Evolutionary conservation across 2,113 vertebrate species (phyloP).

Genomic region (Melanerpes aurifrons): DNA sequence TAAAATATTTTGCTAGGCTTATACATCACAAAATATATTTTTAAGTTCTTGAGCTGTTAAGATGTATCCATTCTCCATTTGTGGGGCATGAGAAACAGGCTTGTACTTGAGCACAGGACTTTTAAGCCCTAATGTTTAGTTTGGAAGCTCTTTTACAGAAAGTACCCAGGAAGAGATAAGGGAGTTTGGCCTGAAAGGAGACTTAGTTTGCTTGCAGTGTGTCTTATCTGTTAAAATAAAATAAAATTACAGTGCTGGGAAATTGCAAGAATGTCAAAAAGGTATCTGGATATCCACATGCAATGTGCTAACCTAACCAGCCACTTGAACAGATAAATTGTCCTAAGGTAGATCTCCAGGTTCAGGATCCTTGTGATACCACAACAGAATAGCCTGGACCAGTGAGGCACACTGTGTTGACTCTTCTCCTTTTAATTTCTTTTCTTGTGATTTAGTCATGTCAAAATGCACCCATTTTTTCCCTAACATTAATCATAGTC

Average conservation of each 20-base stretch:
- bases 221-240: not conserved
- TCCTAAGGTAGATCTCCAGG: not conserved
- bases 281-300: not conserved
- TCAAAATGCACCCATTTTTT: not conserved
- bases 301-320: not conserved
- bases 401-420: not conserved
- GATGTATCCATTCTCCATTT: slow-evolving; percentile 58
- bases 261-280: not conserved
- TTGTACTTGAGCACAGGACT: slow-evolving; percentile 43
- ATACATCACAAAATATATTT: slow-evolving; percentile 55
- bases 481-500: not conserved
- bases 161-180: slow-evolving; percentile 53
- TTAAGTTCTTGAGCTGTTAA: slow-evolving; percentile 71
- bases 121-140: slow-evolving; percentile 45
- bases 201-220: not conserved
- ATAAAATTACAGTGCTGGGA: not conserved
- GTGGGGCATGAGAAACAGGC: slow-evolving; percentile 51
- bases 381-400: not conserved
- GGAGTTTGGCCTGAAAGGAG: slow-evolving; percentile 15
- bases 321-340: not conserved
- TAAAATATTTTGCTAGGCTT: slow-evolving; percentile 79
- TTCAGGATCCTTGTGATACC: not conserved
- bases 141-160: slow-evolving; percentile 58
- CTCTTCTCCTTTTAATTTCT: not conserved
- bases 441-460: not conserved